A percentile compares a stretch with the other conserved stretches of the same genome.
phyloP scores from a whole-genome alignment of 2,888 invertebrate species.

The Lasioglossum zephyrum region DNA sequence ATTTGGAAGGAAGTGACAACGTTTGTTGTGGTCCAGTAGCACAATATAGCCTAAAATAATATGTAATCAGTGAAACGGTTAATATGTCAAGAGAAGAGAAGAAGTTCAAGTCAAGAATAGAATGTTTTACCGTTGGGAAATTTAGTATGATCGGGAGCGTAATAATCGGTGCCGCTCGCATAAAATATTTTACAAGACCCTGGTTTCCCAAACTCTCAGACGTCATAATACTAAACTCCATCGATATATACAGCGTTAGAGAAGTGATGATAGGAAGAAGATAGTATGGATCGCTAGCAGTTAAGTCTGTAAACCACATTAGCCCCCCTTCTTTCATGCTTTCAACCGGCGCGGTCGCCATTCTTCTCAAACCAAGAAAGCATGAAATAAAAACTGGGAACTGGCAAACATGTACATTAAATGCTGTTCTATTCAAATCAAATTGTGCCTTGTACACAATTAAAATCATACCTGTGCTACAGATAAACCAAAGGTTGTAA shows the following conservation, averaged over 20 bases:
- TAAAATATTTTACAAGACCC: constrained; percentile 89
- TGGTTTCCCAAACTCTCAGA: constrained; percentile 86
- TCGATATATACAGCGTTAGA: constrained; percentile 91
- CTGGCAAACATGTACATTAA: constrained; percentile 79
- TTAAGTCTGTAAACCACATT: constrained; percentile 97
- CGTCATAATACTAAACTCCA: constrained; percentile 93
- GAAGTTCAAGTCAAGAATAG: not conserved
- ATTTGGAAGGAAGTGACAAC: constrained; percentile 94
- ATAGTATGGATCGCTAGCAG: constrained; percentile 95
- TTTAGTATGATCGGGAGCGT: constrained; percentile 94
- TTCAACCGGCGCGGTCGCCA: constrained; percentile 96
- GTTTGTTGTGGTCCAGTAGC: constrained; percentile 96
- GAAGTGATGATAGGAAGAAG: constrained; percentile 94
- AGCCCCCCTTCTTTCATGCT: constrained; percentile 95
- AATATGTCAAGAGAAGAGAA: not conserved
- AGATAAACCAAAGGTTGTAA: constrained; percentile 92
- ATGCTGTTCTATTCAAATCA: not conserved
- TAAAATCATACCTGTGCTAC: constrained; percentile 88
- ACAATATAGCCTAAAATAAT: constrained; percentile 89
- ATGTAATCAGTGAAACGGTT: not conserved
- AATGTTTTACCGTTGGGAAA: constrained; percentile 90
- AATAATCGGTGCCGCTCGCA: constrained; percentile 91
- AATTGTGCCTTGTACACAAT: not conserved
- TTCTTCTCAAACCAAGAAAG: constrained; percentile 93
- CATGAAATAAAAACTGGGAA: constrained; percentile 96